Base-by-base conservation (phyloP, 2,888 invertebrate genomes). In the Andrena chrysosceles region DNA sequence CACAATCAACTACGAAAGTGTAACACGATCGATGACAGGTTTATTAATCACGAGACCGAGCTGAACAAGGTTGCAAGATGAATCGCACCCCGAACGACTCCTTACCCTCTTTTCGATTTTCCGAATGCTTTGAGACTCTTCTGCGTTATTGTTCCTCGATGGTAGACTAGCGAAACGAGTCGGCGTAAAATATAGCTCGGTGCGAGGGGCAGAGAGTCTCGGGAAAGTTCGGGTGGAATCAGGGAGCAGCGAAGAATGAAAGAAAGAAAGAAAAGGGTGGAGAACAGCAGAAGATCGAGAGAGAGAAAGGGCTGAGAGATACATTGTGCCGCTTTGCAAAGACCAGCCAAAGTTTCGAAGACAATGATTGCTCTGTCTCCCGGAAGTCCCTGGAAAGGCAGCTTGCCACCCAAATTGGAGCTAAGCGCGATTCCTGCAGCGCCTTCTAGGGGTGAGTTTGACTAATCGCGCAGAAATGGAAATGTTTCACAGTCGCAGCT, bases 111-210 rank as follows among this genome's bases (percentile, higher is more conserved):
- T 26, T 10, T 1, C 49, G 31, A 31, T 60, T 54, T 73, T 49
- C 56, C 70, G 69, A 60, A 59, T 42, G 68, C 68, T 77, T 56
- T 23, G 74, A 33, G 52, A 48, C 59, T 31, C 23, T 1, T 42
- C 20, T 68, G 48, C 76, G 72, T 87, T 87, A 87, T 84, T 85
- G 85, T 87, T 85, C 84, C 71, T 66, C 75, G 73, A 79, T 64
- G 75, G 68, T 16, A 78, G 72, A 68, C 42, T 56, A 20, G 26
- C 35, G 74, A 66, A 72, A 79, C 72, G 71, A 72, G 74, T 82
- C 63, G 63, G 71, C 79, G 60, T 85, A 80, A 85, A 87, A 83
- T 86, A 87, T 73, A 86, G 76, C 75, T 72, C 59, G 20, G 62
- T 54, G 29, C 59, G 67, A 49, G 16, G 42, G 63, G 70, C 49